Evolutionary conservation across 2,888 invertebrate species (phyloP).

Genomic region (Andrena hattorfiana): DNA sequence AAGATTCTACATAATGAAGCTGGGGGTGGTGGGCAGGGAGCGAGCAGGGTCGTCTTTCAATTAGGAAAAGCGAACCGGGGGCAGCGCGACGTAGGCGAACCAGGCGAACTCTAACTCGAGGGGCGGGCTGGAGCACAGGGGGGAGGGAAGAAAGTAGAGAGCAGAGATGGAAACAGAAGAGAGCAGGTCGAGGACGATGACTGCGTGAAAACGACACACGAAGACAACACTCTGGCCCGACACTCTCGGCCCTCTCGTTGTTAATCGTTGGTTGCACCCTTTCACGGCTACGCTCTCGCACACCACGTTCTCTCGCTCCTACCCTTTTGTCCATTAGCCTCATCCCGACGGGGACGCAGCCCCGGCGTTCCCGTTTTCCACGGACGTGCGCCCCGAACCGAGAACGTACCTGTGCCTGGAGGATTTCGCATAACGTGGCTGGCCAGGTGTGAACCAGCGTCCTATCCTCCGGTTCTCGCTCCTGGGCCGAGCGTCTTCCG

Average conservation of each 20-base stretch:
- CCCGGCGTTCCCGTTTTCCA: constrained; percentile 37
- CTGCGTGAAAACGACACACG: constrained; percentile 72
- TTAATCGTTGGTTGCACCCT: constrained; percentile 82
- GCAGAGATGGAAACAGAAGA: constrained; percentile 34
- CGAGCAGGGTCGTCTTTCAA: constrained; percentile 64
- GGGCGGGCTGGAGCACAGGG: not conserved
- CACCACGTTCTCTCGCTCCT: constrained; percentile 74
- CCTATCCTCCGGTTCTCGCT: constrained; percentile 29
- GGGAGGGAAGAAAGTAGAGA: constrained; percentile 34
- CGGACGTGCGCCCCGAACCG: constrained; percentile 45
- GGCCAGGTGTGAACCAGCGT: constrained; percentile 59
- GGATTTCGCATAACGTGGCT: constrained; percentile 77
- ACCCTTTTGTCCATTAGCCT: constrained; percentile 81
- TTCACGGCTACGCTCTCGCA: constrained; percentile 72
- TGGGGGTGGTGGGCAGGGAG: constrained; percentile 28
- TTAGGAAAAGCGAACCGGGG: constrained; percentile 65
- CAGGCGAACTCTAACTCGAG: constrained; percentile 3
- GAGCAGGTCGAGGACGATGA: constrained; percentile 69
- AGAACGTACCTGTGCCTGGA: constrained; percentile 76
- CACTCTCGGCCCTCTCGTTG: constrained; percentile 77
- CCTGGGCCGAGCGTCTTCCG: constrained; percentile 27
- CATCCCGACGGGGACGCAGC: constrained; percentile 66
- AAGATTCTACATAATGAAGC: constrained; percentile 52
- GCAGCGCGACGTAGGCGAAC: constrained; percentile 13
- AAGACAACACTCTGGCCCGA: constrained; percentile 77